A percentile compares a stretch with the other conserved stretches of the same genome.
Conservation (phyloP, 2,113 vertebrate genomes). For the Sylvietta virens region DNA sequence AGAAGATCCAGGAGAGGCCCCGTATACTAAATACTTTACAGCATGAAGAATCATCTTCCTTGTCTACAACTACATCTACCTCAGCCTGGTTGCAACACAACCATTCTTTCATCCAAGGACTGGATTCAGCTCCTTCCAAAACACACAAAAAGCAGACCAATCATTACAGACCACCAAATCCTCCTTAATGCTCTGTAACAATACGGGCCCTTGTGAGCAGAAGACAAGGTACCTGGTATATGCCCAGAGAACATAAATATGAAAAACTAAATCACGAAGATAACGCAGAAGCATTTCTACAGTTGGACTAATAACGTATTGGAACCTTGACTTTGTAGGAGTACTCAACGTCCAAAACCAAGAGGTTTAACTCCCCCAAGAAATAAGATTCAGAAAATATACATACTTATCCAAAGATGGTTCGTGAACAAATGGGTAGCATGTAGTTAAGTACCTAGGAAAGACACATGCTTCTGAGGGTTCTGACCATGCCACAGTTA, state of each 20-base stretch:
- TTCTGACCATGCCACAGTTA: conserved; percentile 63
- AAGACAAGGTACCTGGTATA: not conserved
- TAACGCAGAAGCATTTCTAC: not conserved
- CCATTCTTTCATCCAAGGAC: not conserved
- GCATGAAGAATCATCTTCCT: not conserved
- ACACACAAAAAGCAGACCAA: not conserved
- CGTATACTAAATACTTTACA: not conserved
- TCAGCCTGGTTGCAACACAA: not conserved
- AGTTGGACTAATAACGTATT: not conserved
- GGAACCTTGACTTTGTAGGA: not conserved
- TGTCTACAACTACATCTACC: not conserved
- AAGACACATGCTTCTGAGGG: conserved; percentile 65
- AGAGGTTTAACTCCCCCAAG: not conserved
- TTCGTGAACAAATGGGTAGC: conserved; percentile 70
- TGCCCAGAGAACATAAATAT: not conserved
- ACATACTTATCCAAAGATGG: conserved; percentile 68
- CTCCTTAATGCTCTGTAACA: not conserved
- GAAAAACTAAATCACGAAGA: not conserved
- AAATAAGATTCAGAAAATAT: conserved; percentile 40
- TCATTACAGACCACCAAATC: not conserved
- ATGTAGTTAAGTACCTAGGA: conserved; percentile 65
- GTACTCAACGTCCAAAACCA: not conserved
- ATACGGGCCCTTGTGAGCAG: not conserved
- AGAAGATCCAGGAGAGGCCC: not conserved
- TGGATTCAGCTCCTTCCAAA: not conserved